Percentiles rank a stretch among this genome's conserved stretches.
Evolutionary conservation across 2,113 vertebrate species (phyloP).

Genomic region (Oreochromis niloticus): DNA sequence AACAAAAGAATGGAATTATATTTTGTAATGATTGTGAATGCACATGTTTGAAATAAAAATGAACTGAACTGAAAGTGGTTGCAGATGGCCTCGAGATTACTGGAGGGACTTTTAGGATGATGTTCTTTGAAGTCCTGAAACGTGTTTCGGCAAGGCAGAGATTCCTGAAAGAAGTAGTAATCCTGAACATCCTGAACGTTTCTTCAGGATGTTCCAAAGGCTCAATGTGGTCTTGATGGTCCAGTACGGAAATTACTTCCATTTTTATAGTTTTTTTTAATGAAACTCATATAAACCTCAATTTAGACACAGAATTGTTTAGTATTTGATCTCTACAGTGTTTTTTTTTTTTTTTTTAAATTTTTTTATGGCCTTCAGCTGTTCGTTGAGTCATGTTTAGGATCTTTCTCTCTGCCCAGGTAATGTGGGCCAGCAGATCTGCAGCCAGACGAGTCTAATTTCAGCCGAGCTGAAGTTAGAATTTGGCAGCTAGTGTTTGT

Average conservation of each 20-base stretch:
- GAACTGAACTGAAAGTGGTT: neutral
- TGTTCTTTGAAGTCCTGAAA: neutral
- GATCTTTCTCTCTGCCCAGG: neutral
- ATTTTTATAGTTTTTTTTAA: neutral
- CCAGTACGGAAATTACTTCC: neutral
- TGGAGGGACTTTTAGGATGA: neutral
- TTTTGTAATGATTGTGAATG: no score
- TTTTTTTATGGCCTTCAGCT: neutral
- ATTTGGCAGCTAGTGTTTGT: neutral
- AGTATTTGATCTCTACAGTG: neutral
- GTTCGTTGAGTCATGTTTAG: neutral
- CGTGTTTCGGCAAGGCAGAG: neutral
- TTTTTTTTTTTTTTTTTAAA: no score
- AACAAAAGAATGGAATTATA: no score
- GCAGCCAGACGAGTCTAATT: neutral
- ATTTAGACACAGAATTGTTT: neutral
- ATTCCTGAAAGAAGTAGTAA: neutral
- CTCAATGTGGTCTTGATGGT: fast-evolving
- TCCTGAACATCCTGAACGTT: neutral
- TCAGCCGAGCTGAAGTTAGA: neutral
- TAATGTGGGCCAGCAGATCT: neutral
- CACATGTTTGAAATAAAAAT: no score
- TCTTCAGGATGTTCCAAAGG: neutral
- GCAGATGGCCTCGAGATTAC: neutral
- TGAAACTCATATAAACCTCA: neutral